Conservation (phyloP, 2,888 invertebrate genomes). For the Sesamia inferens region DNA sequence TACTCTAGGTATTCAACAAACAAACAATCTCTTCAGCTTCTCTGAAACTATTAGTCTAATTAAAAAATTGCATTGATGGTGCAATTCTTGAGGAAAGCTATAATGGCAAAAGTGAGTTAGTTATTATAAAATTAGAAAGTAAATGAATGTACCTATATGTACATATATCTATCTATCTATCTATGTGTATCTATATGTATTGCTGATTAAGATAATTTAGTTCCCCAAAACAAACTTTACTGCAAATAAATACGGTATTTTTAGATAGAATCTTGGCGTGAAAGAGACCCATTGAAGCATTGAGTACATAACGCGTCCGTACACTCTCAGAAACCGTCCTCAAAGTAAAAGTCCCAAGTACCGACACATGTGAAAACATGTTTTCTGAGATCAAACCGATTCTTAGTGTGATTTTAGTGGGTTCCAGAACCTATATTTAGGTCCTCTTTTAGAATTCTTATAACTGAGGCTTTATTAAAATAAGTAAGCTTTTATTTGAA, state of each 20-base stretch:
- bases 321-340: conserved; percentile 5
- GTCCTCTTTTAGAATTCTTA: conserved; percentile 2
- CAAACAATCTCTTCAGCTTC: too few species aligned
- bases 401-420: conserved; percentile 26
- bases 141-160: too few species aligned
- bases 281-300: conserved; percentile 30
- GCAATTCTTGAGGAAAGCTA: too few species aligned
- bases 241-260: neutral
- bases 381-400: conserved; percentile 35
- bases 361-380: conserved; percentile 39
- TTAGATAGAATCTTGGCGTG: neutral
- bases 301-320: conserved; percentile 27
- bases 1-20: too few species aligned
- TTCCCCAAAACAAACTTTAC: neutral
- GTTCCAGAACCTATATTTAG: conserved; percentile 21
- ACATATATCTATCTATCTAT: too few species aligned
- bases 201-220: neutral
- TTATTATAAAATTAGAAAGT: too few species aligned
- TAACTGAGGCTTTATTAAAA: neutral
- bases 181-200: too few species aligned
- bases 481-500: neutral
- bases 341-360: conserved; percentile 31
- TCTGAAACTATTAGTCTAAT: too few species aligned
- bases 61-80: too few species aligned
- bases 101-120: too few species aligned